Conservation (phyloP, 2,888 invertebrate species). For the Chloroclystis v-ata region DNA sequence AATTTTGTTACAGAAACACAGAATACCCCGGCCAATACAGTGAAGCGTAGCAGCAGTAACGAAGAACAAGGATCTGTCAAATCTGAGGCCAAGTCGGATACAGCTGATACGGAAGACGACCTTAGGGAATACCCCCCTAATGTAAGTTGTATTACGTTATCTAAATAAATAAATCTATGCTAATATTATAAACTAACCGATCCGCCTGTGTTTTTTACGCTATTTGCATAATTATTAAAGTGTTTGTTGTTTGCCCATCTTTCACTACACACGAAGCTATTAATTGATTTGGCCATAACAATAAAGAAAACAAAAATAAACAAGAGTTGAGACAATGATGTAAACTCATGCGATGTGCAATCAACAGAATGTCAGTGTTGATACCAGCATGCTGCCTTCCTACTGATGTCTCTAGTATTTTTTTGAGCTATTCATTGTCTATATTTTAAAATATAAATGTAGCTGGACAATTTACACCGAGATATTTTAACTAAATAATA, state of each 20-base stretch:
- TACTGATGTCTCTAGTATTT: constrained; percentile 41
- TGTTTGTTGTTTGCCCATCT: too few species aligned
- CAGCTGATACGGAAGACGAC: constrained; percentile 50
- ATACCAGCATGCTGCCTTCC: constrained; percentile 62
- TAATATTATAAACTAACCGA: too few species aligned
- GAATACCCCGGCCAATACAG: constrained; percentile 28
- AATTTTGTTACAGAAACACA: neutral
- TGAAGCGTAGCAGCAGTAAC: constrained; percentile 54
- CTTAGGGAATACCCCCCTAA: constrained; percentile 59
- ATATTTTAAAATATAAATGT: too few species aligned
- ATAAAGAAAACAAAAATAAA: too few species aligned
- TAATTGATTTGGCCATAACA: too few species aligned
- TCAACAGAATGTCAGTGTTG: constrained; percentile 46
- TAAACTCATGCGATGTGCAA: constrained; percentile 55
- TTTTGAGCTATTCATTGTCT: too few species aligned
- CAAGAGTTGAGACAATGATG: constrained; percentile 44
- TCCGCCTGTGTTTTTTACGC: too few species aligned
- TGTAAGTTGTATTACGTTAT: constrained; percentile 48
- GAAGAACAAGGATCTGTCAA: constrained; percentile 46
- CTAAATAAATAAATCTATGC: too few species aligned
- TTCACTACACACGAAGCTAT: too few species aligned
- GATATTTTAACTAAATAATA: too few species aligned
- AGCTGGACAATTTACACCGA: too few species aligned
- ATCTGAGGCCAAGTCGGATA: constrained; percentile 47
- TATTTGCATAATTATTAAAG: too few species aligned